These are phyloP conservation scores for Neocrepidodera transversa DNA, from an alignment of 2,888 invertebrate genomes.

Conservation along the genomic window DNA sequence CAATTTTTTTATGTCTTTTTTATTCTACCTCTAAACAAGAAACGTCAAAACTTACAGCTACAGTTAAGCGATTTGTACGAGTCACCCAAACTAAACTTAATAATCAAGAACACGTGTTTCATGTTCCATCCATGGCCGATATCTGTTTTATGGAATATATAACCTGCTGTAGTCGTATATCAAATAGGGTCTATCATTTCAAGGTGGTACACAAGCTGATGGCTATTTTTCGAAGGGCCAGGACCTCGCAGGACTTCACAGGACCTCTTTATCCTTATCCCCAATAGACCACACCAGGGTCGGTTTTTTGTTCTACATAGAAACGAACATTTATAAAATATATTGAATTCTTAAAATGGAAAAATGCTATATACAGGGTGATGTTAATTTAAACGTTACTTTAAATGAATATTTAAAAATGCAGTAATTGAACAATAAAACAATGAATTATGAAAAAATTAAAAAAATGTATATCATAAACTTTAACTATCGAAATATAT, in stretches of 20 bases:
- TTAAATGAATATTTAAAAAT: too few relatives aligned
- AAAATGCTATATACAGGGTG: too few relatives aligned
- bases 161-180: slow-evolving; percentile 59
- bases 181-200: slow-evolving; percentile 59
- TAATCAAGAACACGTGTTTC: background rate
- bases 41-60: background rate
- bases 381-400: too few relatives aligned
- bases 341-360: too few relatives aligned
- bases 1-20: too few relatives aligned
- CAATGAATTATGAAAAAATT: background rate
- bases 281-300: slow-evolving; percentile 35
- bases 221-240: slow-evolving; percentile 45
- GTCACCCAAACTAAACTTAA: background rate
- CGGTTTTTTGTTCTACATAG: slow-evolving; percentile 24
- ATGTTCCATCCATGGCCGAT: background rate
- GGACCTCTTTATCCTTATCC: slow-evolving; percentile 33
- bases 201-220: slow-evolving; percentile 55
- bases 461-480: too few relatives aligned
- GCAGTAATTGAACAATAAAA: background rate
- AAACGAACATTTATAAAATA: too few relatives aligned
- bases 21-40: too few relatives aligned
- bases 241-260: slow-evolving; percentile 30
- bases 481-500: too few relatives aligned
- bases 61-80: too few relatives aligned
- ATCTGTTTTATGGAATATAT: slow-evolving; percentile 59